A percentile compares a stretch with the other conserved stretches of the same genome.
phyloP scores from a whole-genome alignment of 2,797 vertebrate genomes.

The Amblyraja radiata region DNA sequence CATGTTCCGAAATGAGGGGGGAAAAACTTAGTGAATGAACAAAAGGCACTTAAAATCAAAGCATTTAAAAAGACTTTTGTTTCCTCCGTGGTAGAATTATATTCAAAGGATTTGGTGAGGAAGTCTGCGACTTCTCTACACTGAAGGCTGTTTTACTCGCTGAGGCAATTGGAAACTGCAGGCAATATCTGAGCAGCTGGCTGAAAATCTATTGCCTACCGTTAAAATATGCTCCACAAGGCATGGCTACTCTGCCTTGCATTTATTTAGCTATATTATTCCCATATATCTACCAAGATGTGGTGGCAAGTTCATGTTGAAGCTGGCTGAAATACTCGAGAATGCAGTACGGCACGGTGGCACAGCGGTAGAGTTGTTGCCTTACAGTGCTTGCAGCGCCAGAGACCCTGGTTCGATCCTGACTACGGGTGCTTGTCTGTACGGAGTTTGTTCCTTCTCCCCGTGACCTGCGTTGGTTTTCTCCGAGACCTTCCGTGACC shows the following conservation, averaged over 20 bases:
- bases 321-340: too few species aligned
- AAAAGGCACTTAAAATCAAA: not conserved
- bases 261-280: not conserved
- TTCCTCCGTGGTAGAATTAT: not conserved
- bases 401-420: too few species aligned
- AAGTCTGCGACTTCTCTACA: not conserved
- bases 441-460: too few species aligned
- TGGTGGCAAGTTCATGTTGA: too few species aligned
- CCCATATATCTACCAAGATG: not conserved
- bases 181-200: not conserved
- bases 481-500: too few species aligned
- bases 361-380: too few species aligned
- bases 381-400: too few species aligned
- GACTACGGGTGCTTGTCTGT: too few species aligned
- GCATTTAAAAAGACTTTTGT: not conserved
- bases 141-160: not conserved
- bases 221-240: not conserved
- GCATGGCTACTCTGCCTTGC: too few species aligned
- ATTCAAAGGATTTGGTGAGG: not conserved
- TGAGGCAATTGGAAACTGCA: not conserved
- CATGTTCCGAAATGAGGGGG: not conserved
- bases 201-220: not conserved
- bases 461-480: too few species aligned
- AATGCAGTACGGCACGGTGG: too few species aligned
- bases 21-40: not conserved